These are phyloP conservation scores for Atta texana DNA, from an alignment of 1,140 invertebrate species.

Conservation along the genomic window DNA sequence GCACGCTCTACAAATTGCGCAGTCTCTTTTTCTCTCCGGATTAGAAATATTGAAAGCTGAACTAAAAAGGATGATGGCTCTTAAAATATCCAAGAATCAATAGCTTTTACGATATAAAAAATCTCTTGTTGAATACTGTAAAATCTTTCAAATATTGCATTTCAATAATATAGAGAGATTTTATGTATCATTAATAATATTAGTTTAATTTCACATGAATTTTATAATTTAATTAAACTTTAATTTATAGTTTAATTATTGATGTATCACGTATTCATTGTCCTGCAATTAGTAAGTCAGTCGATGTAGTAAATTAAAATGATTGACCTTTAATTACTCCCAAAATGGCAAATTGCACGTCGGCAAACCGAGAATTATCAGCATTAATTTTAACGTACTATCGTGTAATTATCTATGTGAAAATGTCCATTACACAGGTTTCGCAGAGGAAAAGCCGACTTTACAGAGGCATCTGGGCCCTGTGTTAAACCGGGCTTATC, in stretches of 20 bases:
- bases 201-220: neutral
- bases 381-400: conserved; percentile 22
- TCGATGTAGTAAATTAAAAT: conserved; percentile 12
- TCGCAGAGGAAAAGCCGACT: conserved; percentile 10
- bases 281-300: neutral
- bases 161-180: conserved; percentile 1
- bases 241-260: conserved; percentile 19
- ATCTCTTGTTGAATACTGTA: neutral
- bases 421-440: neutral
- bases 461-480: conserved; percentile 3
- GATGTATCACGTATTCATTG: neutral
- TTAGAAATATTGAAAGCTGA: conserved; percentile 9
- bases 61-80: neutral
- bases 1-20: neutral
- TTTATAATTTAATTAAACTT: neutral
- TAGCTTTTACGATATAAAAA: conserved; percentile 13
- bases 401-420: conserved; percentile 9
- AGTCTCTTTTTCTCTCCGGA: neutral
- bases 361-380: conserved; percentile 4
- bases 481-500: conserved; percentile 39
- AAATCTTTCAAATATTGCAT: neutral
- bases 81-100: conserved; percentile 34
- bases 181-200: neutral
- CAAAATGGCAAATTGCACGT: conserved; percentile 16
- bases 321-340: conserved; percentile 44